A percentile compares a stretch with the other conserved stretches of the same genome.
phyloP scores from a whole-genome alignment of 2,113 vertebrate species.

The Rhinoptilus africanus region DNA sequence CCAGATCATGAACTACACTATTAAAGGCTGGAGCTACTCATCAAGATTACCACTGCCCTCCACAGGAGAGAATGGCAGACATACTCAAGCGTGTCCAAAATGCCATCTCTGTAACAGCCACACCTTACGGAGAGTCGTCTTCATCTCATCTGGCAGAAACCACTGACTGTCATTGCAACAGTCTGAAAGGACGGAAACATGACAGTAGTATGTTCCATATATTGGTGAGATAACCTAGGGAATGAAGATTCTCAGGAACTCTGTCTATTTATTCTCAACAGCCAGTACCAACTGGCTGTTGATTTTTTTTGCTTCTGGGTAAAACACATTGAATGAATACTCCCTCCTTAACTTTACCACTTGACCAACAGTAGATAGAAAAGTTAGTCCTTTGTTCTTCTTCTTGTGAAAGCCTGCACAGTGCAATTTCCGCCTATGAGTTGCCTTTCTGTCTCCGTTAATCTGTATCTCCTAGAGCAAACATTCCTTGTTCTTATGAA shows the following conservation, averaged over 20 bases:
- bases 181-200: background rate
- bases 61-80: slow-evolving; percentile 24
- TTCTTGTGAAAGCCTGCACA: background rate
- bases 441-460: background rate
- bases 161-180: background rate
- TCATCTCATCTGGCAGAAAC: background rate
- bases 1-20: background rate
- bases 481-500: background rate
- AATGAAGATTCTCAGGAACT: background rate
- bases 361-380: background rate
- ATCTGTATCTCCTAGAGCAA: background rate
- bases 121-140: background rate
- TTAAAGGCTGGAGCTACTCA: background rate
- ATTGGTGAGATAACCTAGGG: background rate
- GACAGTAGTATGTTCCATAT: background rate
- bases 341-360: background rate
- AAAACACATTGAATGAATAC: background rate
- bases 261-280: background rate
- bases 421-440: background rate
- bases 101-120: background rate
- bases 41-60: slow-evolving; percentile 51
- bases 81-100: background rate
- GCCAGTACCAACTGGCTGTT: background rate
- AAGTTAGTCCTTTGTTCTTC: background rate
- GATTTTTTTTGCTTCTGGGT: background rate